These are phyloP conservation scores for Sardina pilchardus DNA, from an alignment of 2,113 vertebrate species.

Conservation along the genomic window DNA sequence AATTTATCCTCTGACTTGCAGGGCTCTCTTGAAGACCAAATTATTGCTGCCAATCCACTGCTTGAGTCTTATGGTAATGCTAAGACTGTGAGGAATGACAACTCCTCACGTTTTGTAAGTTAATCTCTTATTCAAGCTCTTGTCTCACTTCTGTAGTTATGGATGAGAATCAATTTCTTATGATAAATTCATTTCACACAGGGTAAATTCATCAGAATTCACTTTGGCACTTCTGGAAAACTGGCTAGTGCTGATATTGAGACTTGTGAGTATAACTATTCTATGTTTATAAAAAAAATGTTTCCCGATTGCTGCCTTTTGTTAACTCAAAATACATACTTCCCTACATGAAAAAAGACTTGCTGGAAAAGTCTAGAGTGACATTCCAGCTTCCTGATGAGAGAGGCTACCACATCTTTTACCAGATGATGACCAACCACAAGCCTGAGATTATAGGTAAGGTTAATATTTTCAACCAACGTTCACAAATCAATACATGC, in stretches of 20 bases:
- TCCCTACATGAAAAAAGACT: constrained; percentile 32
- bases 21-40: constrained; percentile 62
- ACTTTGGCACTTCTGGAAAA: constrained; percentile 79
- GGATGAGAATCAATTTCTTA: not conserved
- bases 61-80: constrained; percentile 62
- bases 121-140: not conserved
- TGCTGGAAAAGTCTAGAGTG: constrained; percentile 52
- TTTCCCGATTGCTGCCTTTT: not conserved
- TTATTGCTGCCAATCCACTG: constrained; percentile 59
- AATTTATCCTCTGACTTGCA: constrained; percentile 28
- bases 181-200: constrained; percentile 19
- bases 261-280: constrained; percentile 73
- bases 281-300: not conserved
- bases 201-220: constrained; percentile 78
- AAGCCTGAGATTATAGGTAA: constrained; percentile 54
- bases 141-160: no score
- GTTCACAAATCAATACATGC: not conserved
- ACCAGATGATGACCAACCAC: constrained; percentile 55
- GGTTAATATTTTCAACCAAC: not conserved
- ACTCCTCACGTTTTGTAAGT: constrained; percentile 64
- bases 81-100: constrained; percentile 65
- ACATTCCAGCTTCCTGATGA: constrained; percentile 53
- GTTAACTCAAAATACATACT: not conserved
- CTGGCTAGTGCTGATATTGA: constrained; percentile 85
- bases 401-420: constrained; percentile 57